Percentiles rank a stretch among this genome's conserved stretches.
These are phyloP conservation scores for Drosophila rellima DNA, from an alignment of 2,888 invertebrate species.

Conservation along the genomic window DNA sequence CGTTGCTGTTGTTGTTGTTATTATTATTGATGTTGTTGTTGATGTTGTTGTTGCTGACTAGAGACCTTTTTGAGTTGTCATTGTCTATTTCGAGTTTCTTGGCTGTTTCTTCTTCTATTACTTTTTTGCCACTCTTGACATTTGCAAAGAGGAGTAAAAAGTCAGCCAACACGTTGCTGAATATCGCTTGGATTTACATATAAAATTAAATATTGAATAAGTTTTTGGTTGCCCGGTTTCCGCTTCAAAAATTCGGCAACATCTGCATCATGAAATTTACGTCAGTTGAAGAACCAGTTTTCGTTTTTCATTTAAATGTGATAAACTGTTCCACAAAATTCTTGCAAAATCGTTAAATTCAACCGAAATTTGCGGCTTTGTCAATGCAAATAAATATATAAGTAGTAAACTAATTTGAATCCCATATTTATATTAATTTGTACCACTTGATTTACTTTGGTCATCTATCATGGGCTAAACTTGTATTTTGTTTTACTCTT, in stretches of 20 bases:
- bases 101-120: slow-evolving; percentile 15
- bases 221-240: slow-evolving; percentile 48
- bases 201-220: slow-evolving; percentile 61
- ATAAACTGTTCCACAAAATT: slow-evolving; percentile 55
- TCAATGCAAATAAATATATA: slow-evolving; percentile 6
- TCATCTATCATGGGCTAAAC: slow-evolving; percentile 19
- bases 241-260: slow-evolving; percentile 47
- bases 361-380: slow-evolving; percentile 10
- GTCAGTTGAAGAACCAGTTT: slow-evolving; percentile 71
- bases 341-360: slow-evolving; percentile 49
- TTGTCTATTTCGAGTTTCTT: slow-evolving; percentile 66
- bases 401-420: slow-evolving; percentile 4
- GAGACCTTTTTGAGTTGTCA: slow-evolving; percentile 69
- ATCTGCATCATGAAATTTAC: slow-evolving; percentile 50
- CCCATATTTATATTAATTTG: slow-evolving; percentile 19
- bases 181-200: slow-evolving; percentile 57
- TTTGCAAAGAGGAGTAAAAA: slow-evolving; percentile 63
- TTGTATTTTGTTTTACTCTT: background rate
- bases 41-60: slow-evolving; percentile 34
- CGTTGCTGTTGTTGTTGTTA: slow-evolving; percentile 2
- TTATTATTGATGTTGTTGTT: too few relatives aligned
- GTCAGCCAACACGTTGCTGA: slow-evolving; percentile 38
- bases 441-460: slow-evolving; percentile 1
- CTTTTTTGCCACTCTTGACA: slow-evolving; percentile 68
- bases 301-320: slow-evolving; percentile 51